phyloP scores from a whole-genome alignment of 1,140 invertebrate genomes.

The Aphis craccivora region DNA sequence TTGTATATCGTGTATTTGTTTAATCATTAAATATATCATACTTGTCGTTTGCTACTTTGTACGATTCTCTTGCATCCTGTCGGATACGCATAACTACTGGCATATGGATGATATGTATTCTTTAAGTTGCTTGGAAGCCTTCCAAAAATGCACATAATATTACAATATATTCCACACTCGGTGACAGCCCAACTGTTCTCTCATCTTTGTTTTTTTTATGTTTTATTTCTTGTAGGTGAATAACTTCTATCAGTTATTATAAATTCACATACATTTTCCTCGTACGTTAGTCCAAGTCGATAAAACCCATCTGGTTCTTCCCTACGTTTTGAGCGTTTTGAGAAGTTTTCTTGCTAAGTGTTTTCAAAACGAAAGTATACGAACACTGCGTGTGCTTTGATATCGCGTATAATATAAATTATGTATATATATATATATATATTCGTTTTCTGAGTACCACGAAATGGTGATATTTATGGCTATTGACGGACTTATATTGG shows the following conservation, averaged over 20 bases:
- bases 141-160: slow-evolving; percentile 55
- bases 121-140: neutral
- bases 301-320: slow-evolving; percentile 57
- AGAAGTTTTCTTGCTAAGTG: slow-evolving; percentile 40
- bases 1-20: neutral
- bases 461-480: slow-evolving; percentile 47
- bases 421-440: slow-evolving; percentile 13
- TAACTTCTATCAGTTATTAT: slow-evolving; percentile 51
- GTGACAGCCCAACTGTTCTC: neutral
- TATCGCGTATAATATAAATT: neutral
- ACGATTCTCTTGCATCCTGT: slow-evolving; percentile 11
- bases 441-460: neutral
- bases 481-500: slow-evolving; percentile 42
- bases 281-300: slow-evolving; percentile 36
- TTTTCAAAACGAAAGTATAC: slow-evolving; percentile 46
- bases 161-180: slow-evolving; percentile 49
- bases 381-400: neutral
- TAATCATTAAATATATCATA: slow-evolving; percentile 6
- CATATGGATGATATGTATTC: neutral
- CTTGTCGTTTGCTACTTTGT: neutral
- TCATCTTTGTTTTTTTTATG: slow-evolving; percentile 1
- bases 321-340: slow-evolving; percentile 11
- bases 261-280: slow-evolving; percentile 48
- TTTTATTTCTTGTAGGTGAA: slow-evolving; percentile 45
- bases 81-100: neutral